Conservation (phyloP, 2,797 vertebrate species). For the Semotilus atromaculatus region DNA sequence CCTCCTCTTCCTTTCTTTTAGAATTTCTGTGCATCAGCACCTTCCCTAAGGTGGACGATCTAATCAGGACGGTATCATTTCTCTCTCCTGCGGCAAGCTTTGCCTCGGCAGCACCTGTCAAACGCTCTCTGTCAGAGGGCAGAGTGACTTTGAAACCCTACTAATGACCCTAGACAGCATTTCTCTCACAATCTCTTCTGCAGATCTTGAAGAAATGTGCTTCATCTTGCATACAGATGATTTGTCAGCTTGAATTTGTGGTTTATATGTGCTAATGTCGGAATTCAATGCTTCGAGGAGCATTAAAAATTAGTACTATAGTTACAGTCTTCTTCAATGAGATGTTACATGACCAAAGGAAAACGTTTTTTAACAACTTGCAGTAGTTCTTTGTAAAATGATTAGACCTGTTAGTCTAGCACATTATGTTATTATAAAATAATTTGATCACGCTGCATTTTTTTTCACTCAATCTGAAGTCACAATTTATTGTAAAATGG, state of each 20-base stretch:
- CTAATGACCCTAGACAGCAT: conserved; percentile 56
- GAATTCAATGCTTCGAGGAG: not conserved
- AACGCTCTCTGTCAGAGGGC: conserved; percentile 64
- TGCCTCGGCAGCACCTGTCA: conserved; percentile 71
- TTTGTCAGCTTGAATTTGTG: conserved; percentile 9
- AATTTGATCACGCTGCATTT: not conserved
- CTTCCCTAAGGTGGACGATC: conserved; percentile 79
- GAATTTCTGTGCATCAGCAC: conserved; percentile 81
- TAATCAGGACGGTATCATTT: conserved; percentile 75
- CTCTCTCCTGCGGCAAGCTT: conserved; percentile 74
- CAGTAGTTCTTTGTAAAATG: not conserved
- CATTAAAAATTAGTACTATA: not conserved
- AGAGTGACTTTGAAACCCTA: conserved; percentile 69
- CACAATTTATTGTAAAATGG: not conserved
- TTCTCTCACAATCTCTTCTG: conserved; percentile 46
- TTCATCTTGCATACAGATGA: conserved; percentile 39
- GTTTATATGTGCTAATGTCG: not conserved
- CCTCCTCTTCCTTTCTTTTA: conserved; percentile 68
- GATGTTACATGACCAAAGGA: not conserved
- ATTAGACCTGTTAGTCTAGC: not conserved
- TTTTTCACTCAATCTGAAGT: not conserved
- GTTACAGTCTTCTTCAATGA: not conserved
- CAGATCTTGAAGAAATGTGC: conserved; percentile 26
- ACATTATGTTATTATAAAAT: not conserved
- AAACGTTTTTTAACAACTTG: not conserved